Base-by-base conservation (phyloP, 2,888 invertebrate genomes). In the Cinara cedri region DNA sequence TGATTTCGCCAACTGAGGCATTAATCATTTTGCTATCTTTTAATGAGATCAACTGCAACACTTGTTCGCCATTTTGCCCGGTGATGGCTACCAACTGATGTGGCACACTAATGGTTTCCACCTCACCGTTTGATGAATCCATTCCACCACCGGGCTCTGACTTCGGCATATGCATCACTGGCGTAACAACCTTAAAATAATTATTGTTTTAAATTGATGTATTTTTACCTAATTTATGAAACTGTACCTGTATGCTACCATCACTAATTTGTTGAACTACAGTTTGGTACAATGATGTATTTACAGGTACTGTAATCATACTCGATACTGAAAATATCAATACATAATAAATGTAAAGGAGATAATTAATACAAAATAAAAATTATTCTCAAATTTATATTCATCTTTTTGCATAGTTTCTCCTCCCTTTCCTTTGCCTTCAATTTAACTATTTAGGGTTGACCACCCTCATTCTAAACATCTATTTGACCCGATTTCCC, bases 271-370 rank as follows among this genome's bases (percentile, higher is more conserved):
- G 90, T 86, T 93, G 93, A 85, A 96, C 93, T 89, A 97, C 96
- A 81, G 95, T 94, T 88, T 97, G 97, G 88, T 97, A 97, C 93
- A 97, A 95, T 82, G 95, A 94, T 81, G 94, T 93, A 62, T 95
- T 93, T 82, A 97, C 95, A 80, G 97, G 97, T 84, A 97, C 94
- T 78, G 97, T 96, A 86, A 97, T 96, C 88, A 97, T 96, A 82
- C 96, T 96, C 84, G 95, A 93, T 84, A 95, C 95, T 83, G 93
- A 92, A 84, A 60, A 66, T n/a, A 66, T 11, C 62, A 65, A 34
- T 34, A n/a, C n/a, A n/a, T n/a, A n/a, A n/a, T n/a, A n/a, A n/a
- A n/a, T n/a, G n/a, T n/a, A n/a, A n/a, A n/a, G n/a, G n/a, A n/a
- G n/a, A n/a, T n/a, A n/a, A n/a, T n/a, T n/a, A n/a, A n/a, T n/a